phyloP scores from a whole-genome alignment of 2,888 invertebrate species.

The Platycheirus albimanus region DNA sequence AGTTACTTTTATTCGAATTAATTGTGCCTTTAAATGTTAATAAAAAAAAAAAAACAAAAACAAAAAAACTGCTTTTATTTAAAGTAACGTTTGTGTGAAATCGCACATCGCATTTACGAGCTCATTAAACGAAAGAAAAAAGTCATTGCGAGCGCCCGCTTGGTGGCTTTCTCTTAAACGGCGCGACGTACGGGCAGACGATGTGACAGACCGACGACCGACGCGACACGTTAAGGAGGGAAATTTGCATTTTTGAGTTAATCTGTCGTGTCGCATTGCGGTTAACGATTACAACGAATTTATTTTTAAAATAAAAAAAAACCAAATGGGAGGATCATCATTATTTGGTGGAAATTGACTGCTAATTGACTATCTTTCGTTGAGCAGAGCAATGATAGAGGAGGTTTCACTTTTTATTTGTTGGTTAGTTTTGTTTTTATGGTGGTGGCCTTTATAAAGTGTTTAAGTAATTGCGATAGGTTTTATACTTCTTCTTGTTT shows the following conservation, averaged over 20 bases:
- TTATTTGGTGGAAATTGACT: slow-evolving; percentile 53
- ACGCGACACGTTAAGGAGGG: slow-evolving; percentile 6
- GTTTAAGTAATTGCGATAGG: slow-evolving; percentile 22
- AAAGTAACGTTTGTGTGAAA: slow-evolving; percentile 21
- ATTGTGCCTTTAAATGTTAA: neutral
- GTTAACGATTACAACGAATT: slow-evolving; percentile 44
- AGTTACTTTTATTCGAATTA: neutral
- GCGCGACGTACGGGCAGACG: neutral
- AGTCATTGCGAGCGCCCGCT: slow-evolving; percentile 21
- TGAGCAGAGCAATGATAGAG: slow-evolving; percentile 26
- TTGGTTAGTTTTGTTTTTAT: slow-evolving; percentile 15
- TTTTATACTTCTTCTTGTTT: neutral
- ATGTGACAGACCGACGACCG: neutral
- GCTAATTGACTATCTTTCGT: slow-evolving; percentile 63
- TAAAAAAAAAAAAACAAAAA: neutral
- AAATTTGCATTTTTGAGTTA: slow-evolving; percentile 61
- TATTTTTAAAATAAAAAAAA: slow-evolving; percentile 40
- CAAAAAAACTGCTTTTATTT: neutral
- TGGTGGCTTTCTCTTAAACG: slow-evolving; percentile 56
- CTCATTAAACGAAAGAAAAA: slow-evolving; percentile 51
- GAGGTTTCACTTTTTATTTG: slow-evolving; percentile 56
- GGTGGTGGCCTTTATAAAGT: slow-evolving; percentile 27
- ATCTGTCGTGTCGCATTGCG: slow-evolving; percentile 41
- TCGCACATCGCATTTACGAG: slow-evolving; percentile 46
- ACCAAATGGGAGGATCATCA: slow-evolving; percentile 52